A percentile compares a stretch with the other conserved stretches of the same genome.
Conservation (phyloP, 2,888 invertebrate species). For the Synanthedon andrenaeformis region DNA sequence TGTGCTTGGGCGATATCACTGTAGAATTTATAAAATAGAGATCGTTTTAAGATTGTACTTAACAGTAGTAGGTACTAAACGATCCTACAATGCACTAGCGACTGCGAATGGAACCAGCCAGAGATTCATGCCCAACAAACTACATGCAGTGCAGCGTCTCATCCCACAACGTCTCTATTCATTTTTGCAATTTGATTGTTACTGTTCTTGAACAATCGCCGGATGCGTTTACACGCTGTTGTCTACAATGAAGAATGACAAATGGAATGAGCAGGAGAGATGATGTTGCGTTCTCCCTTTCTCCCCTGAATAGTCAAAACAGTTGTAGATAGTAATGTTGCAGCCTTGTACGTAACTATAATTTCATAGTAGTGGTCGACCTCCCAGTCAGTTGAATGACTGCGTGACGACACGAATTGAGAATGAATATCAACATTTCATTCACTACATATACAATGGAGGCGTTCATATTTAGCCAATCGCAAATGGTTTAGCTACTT, state of each 20-base stretch:
- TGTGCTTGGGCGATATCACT: no score
- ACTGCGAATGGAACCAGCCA: no score
- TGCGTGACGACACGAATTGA: constrained; percentile 14
- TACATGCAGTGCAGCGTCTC: no score
- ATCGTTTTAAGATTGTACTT: no score
- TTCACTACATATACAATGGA: constrained; percentile 11
- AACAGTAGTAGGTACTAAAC: no score
- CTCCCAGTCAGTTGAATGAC: constrained; percentile 31
- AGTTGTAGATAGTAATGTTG: constrained; percentile 8
- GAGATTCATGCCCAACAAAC: no score
- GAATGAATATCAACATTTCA: constrained; percentile 19
- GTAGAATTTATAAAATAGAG: no score
- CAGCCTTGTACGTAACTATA: constrained; percentile 26
- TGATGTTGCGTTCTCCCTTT: constrained; percentile 9
- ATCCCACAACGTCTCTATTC: no score
- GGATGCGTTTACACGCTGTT: constrained; percentile 26
- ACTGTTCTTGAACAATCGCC: constrained; percentile 12
- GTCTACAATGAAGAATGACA: constrained; percentile 20
- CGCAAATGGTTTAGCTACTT: no score
- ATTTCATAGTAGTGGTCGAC: constrained; percentile 28
- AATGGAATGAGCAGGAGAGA: constrained; percentile 11
- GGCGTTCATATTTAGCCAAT: no score
- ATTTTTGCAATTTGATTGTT: no score
- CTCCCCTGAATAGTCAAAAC: constrained; percentile 5
- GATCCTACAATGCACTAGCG: no score